Base-by-base conservation (phyloP, 2,113 vertebrate species). In the Calonectris borealis region DNA sequence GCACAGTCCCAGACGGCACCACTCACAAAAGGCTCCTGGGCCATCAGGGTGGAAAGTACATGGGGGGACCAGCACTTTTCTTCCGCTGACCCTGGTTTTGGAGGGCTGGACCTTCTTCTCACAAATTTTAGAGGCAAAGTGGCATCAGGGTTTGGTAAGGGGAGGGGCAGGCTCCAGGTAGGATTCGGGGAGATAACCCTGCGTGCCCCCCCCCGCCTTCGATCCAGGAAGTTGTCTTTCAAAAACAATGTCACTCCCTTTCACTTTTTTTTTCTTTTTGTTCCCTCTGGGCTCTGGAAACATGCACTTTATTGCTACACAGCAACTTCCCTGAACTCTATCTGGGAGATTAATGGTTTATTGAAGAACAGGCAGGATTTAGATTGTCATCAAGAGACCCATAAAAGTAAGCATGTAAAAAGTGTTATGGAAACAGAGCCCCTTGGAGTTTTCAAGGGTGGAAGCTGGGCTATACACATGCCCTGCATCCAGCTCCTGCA, bases 341-440 rank as follows among this genome's bases (percentile, higher is more conserved):
- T 97, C 95, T 92, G 69, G 86, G 93, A 98, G 97, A 98, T 98
- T 97, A 97, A 98, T 96, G 96, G 91, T 85, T 97, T 97, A 94
- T 96, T 94, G 95, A 98, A 96, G 96, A 97, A 95, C 83, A 83
- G 94, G 97, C 97, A 98, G 96, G 97, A 97, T 97, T 98, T 98
- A 97, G 92, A 97, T 97, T 97, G 97, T 95, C 96, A 97, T 94
- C 97, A 92, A 94, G 96, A 98, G 97, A 97, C 94, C 91, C 95
- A 96, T 97, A 98, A 98, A 97, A 97, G 86, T 46, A 96, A 97
- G 93, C 84, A 97, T 85, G 94, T 90, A 96, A 98, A 97, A 94
- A 98, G 87, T 92, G 88, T 96, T 96, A 88, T 97, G 96, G 96
- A 98, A 97, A 97, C 78, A 97, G 86, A 96, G n/a, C 88, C 95